Evolutionary conservation across 2,797 vertebrate species (phyloP), one percentile per base, ranked within the genome.

Genomic region (Chaunax sp.): DNA sequence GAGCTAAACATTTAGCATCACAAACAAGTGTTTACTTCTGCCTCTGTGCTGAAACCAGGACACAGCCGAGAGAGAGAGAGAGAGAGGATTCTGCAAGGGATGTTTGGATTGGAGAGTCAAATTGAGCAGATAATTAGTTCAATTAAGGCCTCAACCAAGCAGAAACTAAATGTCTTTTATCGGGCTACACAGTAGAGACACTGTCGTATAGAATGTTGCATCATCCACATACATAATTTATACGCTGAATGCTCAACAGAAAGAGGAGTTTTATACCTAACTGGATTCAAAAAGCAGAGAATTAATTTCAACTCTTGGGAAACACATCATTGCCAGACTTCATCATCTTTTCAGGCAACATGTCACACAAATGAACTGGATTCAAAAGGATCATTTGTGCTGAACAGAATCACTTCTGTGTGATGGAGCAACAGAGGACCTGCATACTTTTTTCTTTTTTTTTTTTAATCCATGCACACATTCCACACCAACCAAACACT

Each of bases 1-100:
- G 58, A 14, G 70, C 51, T 49, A 25, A 77, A 80, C 70, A 26
- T 72, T 85, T 78, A 81, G 71, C 77, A 82, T 80, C 58, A 81
- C 81, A 86, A 85, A 86, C 78, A 75, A n/a, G 51, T 74, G 82
- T 90, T 85, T 86, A 77, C 70, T 63, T 67, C 64, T 55, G 63
- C 74, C 54, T 40, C 51, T 65, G 60, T 2, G 60, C 76, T 80
- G 47, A 49, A 75, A 78, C 57, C 64, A 33, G 65, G 67, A 69
- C 66, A 25, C 52, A 69, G 69, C 83, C 80, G 60, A 81, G 22
- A 18, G 44, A 14, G 22, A 25, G 46, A 50, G n/a, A 47, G 28
- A 67, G 35, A 1, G 16, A 55, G 64, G 69, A 62, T 63, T 82
- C 68, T 82, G 67, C 40, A 61, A 74, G 69, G 51, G 58, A 81